Conservation (phyloP, 2,888 invertebrate species). For the Mayetiola destructor region DNA sequence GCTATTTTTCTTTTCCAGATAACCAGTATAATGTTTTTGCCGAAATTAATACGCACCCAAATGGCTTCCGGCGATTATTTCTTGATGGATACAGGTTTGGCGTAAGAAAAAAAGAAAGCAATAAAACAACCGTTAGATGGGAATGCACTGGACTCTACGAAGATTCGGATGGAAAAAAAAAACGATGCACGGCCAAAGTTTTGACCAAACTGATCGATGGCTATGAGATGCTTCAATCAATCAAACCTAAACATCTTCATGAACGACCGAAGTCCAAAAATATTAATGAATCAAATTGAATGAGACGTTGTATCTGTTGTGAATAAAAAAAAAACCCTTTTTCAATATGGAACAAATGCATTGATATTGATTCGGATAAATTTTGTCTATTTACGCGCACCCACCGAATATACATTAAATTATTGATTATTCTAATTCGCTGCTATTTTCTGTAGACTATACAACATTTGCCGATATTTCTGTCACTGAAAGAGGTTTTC, state of each 20-base stretch:
- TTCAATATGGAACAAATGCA: no score
- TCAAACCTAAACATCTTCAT: constrained; percentile 14
- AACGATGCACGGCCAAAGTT: constrained; percentile 16
- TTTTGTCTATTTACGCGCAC: background rate
- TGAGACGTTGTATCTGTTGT: background rate
- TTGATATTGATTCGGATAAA: no score
- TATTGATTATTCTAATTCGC: background rate
- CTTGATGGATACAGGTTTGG: background rate
- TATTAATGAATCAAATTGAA: no score
- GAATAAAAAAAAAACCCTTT: background rate
- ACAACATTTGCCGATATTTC: background rate
- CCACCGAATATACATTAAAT: background rate
- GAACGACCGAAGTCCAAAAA: no score
- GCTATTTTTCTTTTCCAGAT: no score
- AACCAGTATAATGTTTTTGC: no score
- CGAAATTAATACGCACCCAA: background rate
- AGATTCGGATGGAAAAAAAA: background rate
- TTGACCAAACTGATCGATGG: constrained; percentile 14
- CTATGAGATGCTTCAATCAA: constrained; percentile 14
- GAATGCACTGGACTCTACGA: background rate
- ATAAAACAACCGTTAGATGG: background rate
- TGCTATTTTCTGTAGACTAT: background rate
- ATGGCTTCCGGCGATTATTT: background rate
- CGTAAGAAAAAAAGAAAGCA: background rate
- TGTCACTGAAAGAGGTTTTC: background rate